phyloP scores from a whole-genome alignment of 1,140 invertebrate genomes.

The Drosophila subpulchrella region DNA sequence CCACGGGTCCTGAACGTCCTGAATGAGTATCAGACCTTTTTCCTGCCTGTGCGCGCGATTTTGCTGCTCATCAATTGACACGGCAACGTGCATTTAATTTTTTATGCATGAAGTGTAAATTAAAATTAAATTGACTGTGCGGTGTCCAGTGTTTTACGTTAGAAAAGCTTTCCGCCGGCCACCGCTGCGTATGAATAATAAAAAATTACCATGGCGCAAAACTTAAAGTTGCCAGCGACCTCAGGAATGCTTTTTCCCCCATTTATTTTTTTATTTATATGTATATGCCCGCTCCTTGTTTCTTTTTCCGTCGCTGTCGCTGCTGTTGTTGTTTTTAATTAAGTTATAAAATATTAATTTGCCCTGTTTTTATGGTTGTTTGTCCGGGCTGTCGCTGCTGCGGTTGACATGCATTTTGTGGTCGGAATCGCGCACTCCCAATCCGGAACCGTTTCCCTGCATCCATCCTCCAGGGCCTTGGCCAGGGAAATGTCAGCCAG shows the following conservation, averaged over 20 bases:
- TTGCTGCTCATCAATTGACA: conserved; percentile 66
- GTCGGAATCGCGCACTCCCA: conserved; percentile 39
- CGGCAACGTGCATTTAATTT: conserved; percentile 63
- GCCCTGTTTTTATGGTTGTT: conserved; percentile 51
- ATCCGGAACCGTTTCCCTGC: conserved; percentile 20
- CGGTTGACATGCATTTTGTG: conserved; percentile 73
- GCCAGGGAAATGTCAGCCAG: conserved; percentile 8
- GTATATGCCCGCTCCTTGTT: conserved; percentile 31
- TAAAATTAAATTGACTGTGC: conserved; percentile 77
- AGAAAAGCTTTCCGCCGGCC: conserved; percentile 44
- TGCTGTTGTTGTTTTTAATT: conserved; percentile 68
- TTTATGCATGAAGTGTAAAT: conserved; percentile 76
- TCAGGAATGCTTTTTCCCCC: conserved; percentile 49
- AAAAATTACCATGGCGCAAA: conserved; percentile 49
- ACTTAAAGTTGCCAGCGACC: conserved; percentile 63
- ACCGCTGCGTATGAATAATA: conserved; percentile 68
- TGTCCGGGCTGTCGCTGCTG: conserved; percentile 38
- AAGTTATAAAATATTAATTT: conserved; percentile 80
- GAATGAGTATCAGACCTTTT: conserved; percentile 33
- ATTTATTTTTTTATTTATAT: conserved; percentile 58
- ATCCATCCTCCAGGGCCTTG: not conserved
- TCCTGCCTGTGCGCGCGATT: conserved; percentile 14
- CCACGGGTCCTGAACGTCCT: conserved; percentile 9
- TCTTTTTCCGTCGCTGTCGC: conserved; percentile 14
- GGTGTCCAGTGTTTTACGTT: conserved; percentile 54